Evolutionary conservation across 2,797 vertebrate genomes (phyloP), one percentile per base, ranked within the genome.

Genomic region (Centroberyx gerrardi): DNA sequence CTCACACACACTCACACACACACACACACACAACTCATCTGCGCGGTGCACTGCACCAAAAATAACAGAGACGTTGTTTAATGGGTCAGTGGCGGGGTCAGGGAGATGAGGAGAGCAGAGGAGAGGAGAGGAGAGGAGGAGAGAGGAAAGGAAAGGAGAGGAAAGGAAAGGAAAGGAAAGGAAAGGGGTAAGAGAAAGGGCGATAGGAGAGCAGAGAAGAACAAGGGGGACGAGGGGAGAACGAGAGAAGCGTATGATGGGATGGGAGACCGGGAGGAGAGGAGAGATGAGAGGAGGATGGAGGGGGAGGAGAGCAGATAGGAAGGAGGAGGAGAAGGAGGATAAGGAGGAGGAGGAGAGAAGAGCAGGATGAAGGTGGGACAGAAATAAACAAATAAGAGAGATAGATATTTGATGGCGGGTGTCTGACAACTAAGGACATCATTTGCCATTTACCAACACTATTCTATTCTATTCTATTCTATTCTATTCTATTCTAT

Each of bases 51-150:
- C 54, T 58, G 53, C 38, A 62, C 17, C 15, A 81, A 88, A 90
- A 89, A 85, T 86, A 87, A 78, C n/a, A 75, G 76, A 63, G 66
- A 62, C 58, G 48, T 31, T 71, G 68, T 88, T 87, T 78, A 81
- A 80, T 54, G 80, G 87, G 84, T 88, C 87, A 81, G 38, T 8
- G 49, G 83, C 44, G 48, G 56, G 83, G 87, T 62, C 60, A 60
- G 58, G 38, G 14, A 49, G 46, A 49, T 31, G 14, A 8, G 22
- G 72, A 49, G 82, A 61, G 69, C 10, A 56, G 67, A 28, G 53
- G 9, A 44, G 60, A 61, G 67, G 55, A 49, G 42, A 48, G 40
- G 18, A 22, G 63, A 64, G 9, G 29, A 66, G 62, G 27, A 13
- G 49, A 61, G 53, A 75, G 18, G 51, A 46, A 29, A 3, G 14